These are phyloP conservation scores for Andrena minutula DNA, from an alignment of 2,888 invertebrate genomes.

Conservation along the genomic window DNA sequence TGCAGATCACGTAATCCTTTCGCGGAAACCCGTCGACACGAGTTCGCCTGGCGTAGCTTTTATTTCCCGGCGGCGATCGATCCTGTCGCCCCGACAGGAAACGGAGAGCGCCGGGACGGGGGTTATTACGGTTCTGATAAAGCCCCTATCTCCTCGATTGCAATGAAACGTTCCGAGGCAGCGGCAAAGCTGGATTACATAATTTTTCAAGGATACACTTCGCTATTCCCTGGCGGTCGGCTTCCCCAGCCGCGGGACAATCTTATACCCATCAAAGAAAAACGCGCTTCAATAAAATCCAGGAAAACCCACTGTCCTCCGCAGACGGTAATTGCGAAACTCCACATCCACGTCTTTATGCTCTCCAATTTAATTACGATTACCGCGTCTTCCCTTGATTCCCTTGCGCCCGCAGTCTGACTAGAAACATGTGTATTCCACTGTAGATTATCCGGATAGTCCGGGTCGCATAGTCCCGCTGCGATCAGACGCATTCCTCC, in stretches of 20 bases:
- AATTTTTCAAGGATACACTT: too few species aligned
- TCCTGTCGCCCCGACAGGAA: not conserved
- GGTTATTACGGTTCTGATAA: constrained; percentile 9
- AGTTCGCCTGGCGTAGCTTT: not conserved
- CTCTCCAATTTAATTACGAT: not conserved
- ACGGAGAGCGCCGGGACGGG: not conserved
- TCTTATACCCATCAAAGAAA: too few species aligned
- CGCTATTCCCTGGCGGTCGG: too few species aligned
- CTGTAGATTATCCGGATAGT: not conserved
- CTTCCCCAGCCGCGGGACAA: too few species aligned
- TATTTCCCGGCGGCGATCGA: constrained; percentile 5
- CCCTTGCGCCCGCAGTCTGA: not conserved
- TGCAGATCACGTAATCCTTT: constrained; percentile 57
- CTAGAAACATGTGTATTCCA: not conserved
- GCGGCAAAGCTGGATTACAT: too few species aligned
- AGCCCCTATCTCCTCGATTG: not conserved
- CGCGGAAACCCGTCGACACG: constrained; percentile 52
- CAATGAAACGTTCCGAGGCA: too few species aligned
- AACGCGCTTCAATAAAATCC: too few species aligned
- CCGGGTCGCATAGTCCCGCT: not conserved
- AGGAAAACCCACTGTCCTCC: too few species aligned
- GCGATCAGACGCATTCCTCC: not conserved
- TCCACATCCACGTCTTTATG: too few species aligned
- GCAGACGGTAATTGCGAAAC: too few species aligned
- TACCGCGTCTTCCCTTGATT: not conserved